Base-by-base conservation (phyloP, 2,113 vertebrate genomes). In the Passer domesticus region DNA sequence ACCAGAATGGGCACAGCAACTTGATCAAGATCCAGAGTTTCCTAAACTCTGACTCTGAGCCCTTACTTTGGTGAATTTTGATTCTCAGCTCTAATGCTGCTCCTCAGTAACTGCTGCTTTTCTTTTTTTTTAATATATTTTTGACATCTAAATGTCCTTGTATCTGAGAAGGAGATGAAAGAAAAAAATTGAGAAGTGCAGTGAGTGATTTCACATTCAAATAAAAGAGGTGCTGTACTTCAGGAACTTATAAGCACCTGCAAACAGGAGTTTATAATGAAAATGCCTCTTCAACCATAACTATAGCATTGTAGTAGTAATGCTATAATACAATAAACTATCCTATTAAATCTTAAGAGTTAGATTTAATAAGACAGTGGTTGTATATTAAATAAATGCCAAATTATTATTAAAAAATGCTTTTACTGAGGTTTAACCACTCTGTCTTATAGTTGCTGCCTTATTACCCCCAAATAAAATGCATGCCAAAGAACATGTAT, bases 231-330 rank as follows among this genome's bases (percentile, higher is more conserved):
- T 96, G 91, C 93, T 97, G 72, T 96, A 96, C 90, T 97, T 97
- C 92, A 95, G 91, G 95, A 98, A 98, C 96, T 96, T 98, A 63
- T 90, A 97, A 97, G 92, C 91, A 95, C 94, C 91, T 97, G 91
- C 97, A 98, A 98, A 96, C 89, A 94, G 89, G 94, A 96, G 92
- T 96, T 96, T 97, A 90, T 97, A 98, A 98, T 98, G 97, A 98
- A 98, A 98, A 97, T 95, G 92, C 92, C 92, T 98, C 96, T 96
- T 98, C 96, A 98, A 97, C 95, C 97, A 96, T 96, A 98, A 97
- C 97, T 96, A 80, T 64, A 93, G 91, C 44, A 6, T 94, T 52
- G 6, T 91, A 90, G 80, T 79, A 95, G 91, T 22, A 58, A 95
- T 28, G 37, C 83, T 83, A 39, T 92, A 94, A 95, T 93, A 96